Percentiles rank a stretch among this genome's conserved stretches.
These are phyloP conservation scores for Pachydiplax longipennis DNA, from an alignment of 2,888 invertebrate genomes.

Conservation along the genomic window DNA sequence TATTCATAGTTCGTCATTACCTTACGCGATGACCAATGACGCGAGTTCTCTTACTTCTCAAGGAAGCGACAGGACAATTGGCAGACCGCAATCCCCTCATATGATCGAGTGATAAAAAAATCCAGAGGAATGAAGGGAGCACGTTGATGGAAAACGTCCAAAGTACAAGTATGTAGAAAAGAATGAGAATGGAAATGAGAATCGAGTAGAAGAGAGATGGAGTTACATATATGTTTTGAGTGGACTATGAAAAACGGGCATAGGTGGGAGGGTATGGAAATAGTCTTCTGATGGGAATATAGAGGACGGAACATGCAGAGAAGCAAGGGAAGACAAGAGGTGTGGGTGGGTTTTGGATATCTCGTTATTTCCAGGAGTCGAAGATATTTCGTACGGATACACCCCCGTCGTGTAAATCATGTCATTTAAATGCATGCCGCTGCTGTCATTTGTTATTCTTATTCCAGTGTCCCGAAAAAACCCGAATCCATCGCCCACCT, in stretches of 20 bases:
- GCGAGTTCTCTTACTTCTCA: too few relatives aligned
- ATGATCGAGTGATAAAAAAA: too few relatives aligned
- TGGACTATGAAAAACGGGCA: too few relatives aligned
- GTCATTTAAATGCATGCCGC: slow-evolving; percentile 43
- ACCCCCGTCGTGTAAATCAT: slow-evolving; percentile 37
- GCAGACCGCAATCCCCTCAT: too few relatives aligned
- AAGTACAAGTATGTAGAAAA: not conserved
- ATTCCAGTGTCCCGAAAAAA: slow-evolving; percentile 8
- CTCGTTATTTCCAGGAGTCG: slow-evolving; percentile 44
- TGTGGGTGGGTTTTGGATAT: slow-evolving; percentile 29
- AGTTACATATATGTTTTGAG: not conserved
- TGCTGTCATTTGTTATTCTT: slow-evolving; percentile 30
- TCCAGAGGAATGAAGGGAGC: not conserved
- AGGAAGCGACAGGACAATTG: too few relatives aligned
- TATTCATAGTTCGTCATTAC: too few relatives aligned
- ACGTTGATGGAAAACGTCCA: too few relatives aligned
- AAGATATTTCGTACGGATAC: slow-evolving; percentile 36
- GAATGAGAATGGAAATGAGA: not conserved
- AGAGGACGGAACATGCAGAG: not conserved
- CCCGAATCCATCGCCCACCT: not conserved
- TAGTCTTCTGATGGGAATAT: too few relatives aligned
- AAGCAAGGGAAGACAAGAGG: not conserved
- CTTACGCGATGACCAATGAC: too few relatives aligned
- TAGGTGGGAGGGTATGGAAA: too few relatives aligned
- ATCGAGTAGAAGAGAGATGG: not conserved